Conservation (phyloP, 2,888 invertebrate genomes). For the Psococerastis gibbosa region DNA sequence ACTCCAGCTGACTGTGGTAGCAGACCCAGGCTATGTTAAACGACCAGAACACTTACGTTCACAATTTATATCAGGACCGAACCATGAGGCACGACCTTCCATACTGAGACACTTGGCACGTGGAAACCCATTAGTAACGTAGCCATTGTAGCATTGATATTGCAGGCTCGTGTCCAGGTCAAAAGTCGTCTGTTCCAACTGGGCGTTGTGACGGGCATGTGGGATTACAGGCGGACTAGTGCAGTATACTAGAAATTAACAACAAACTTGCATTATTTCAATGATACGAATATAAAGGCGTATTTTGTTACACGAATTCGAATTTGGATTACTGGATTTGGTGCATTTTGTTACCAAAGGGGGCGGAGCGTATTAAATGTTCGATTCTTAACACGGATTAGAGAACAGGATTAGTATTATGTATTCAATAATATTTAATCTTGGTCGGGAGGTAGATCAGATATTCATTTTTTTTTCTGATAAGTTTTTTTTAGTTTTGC, state of each 20-base stretch:
- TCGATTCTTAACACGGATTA: too few relatives aligned
- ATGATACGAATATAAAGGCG: neutral
- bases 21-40: too few relatives aligned
- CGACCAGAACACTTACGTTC: slow-evolving; percentile 85
- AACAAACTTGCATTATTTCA: slow-evolving; percentile 11
- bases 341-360: too few relatives aligned
- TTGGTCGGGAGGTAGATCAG: too few relatives aligned
- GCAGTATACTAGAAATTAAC: slow-evolving; percentile 38
- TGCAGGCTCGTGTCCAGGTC: slow-evolving; percentile 77
- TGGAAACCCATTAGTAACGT: slow-evolving; percentile 78
- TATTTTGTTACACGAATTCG: slow-evolving; percentile 4
- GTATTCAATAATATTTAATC: too few relatives aligned
- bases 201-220: slow-evolving; percentile 74
- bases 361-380: too few relatives aligned
- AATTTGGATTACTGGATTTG: too few relatives aligned
- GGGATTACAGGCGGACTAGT: slow-evolving; percentile 67
- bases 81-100: slow-evolving; percentile 79
- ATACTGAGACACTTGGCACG: slow-evolving; percentile 84
- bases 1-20: too few relatives aligned
- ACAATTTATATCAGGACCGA: slow-evolving; percentile 89
- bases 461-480: too few relatives aligned
- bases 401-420: too few relatives aligned
- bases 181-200: slow-evolving; percentile 71
- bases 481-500: too few relatives aligned
- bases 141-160: slow-evolving; percentile 90